Conservation (phyloP, 2,113 vertebrate species). For the Hippoglossus stenolepis region DNA sequence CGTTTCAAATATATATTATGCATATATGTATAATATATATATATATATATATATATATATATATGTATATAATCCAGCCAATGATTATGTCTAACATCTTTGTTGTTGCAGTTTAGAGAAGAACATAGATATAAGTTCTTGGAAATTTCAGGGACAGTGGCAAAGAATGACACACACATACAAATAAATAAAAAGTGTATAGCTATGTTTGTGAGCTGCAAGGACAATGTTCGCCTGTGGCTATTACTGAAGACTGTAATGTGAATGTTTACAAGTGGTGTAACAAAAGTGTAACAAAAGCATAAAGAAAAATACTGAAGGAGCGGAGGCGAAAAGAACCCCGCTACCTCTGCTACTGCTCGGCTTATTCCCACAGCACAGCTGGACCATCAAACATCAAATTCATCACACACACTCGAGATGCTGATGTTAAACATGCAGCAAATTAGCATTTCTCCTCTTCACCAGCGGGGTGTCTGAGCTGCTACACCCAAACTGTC, state of each 20-base stretch:
- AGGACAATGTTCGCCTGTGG: background rate
- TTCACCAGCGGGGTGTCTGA: background rate
- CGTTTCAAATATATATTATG: too few species aligned
- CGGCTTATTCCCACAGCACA: background rate
- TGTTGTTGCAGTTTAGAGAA: too few species aligned
- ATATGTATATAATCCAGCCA: too few species aligned
- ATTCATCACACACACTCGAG: background rate
- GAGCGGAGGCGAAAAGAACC: background rate
- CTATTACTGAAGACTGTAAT: background rate
- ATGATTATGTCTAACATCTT: background rate
- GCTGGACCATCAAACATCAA: too few species aligned
- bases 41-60: too few species aligned
- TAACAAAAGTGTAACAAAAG: background rate
- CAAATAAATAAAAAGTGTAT: background rate
- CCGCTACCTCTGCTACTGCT: background rate
- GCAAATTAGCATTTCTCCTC: background rate
- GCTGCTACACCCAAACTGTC: background rate
- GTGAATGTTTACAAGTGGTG: background rate
- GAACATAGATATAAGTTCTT: too few species aligned
- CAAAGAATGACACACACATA: background rate
- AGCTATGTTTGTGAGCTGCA: background rate
- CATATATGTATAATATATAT: too few species aligned
- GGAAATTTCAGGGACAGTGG: too few species aligned
- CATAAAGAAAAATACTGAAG: background rate
- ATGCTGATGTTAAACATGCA: background rate